Base-by-base conservation (phyloP, 2,113 vertebrate species). In the Chaetura pelagica region DNA sequence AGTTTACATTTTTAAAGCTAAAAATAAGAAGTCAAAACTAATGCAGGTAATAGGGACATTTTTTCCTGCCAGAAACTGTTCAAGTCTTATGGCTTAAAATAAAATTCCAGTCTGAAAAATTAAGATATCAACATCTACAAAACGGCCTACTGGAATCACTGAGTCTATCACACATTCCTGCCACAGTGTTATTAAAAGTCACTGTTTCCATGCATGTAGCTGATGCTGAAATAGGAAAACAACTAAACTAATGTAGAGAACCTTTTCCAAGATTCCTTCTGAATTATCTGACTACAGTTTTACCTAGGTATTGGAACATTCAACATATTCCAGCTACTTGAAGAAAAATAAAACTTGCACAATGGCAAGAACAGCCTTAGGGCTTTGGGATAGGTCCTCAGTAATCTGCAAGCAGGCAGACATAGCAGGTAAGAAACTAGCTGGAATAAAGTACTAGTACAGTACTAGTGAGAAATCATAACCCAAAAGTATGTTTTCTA, bases 381-480 rank as follows among this genome's bases (percentile, higher is more conserved):
- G n/a, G 55, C 63, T 74, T 29, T 62, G 57, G 51, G 40, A 49
- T 3, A 8, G 24, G 1, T 38, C 59, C n/a, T 57, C 54, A 42
- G 26, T 18, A 26, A 73, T 10, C 51, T 79, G 46, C 48, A 34
- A 32, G 55, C 1, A 46, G 63, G 27, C 12, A 95, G 42, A 34
- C 14, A 30, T 1, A 1, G 18, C 1, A 13, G n/a, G 34, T 1
- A 13, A n/a, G 34, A 7, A 30, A 34, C 51, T 0, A 62, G 46
- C 63, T 52, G 77, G 48, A 63, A 35, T 11, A n/a, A 0, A 52
- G 15, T 15, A 19, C 30, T n/a, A n/a, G n/a, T n/a, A n/a, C n/a
- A 15, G 19, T 9, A 51, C 12, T 1, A 54, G 26, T 17, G 34
- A 55, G 52, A 74, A 27, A 40, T 27, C 35, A 9, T 4, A 40